Evolutionary conservation across 2,888 invertebrate genomes (phyloP), one percentile per base, ranked within the genome.

Genomic region (Diachrysia chrysitis): DNA sequence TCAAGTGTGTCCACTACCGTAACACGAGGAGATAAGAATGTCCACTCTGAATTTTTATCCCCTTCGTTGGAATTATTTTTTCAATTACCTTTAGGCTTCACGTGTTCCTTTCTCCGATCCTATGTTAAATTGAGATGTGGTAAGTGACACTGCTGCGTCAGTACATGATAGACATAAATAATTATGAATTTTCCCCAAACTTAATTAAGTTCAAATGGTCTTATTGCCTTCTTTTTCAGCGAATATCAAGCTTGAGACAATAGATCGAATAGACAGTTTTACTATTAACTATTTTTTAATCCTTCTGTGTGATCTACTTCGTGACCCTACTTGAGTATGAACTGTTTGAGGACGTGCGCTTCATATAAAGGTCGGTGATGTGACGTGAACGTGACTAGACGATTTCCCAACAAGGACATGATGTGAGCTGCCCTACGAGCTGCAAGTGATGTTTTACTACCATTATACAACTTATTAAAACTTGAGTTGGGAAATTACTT

Each of bases 281-380:
- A 0, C 0, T 6, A 16, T 5, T 4, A n/a, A 16, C 42, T 16
- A n/a, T 42, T 42, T 42, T 6, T 55, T 37, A n/a, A 37, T 9
- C 10, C 59, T 75, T 74, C 73, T 60, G 66, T 6, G 6, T 0
- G n/a, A 37, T 14, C 32, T 32, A 2, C n/a, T 42, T 25, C 4
- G 17, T 53, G n/a, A 6, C 54, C 17, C 12, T 48, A 65, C 51
- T 46, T 53, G 53, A 23, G 57, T 62, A 59, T 66, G 59, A 51
- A 29, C 25, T 70, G 48, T 48, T 48, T 58, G 58, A 71, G 67
- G 51, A 71, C 63, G 29, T 58, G 63, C 29, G 32, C 46, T 57
- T 61, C 46, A 57, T 35, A 65, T 21, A 37, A 70, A 77, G 73
- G 70, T 63, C 60, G 55, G 25, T 16, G 53, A 61, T 53, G 69